Evolutionary conservation across 64 coral and sea anemone genomes (phyloP).

Genomic region (Acropora tenuis): DNA sequence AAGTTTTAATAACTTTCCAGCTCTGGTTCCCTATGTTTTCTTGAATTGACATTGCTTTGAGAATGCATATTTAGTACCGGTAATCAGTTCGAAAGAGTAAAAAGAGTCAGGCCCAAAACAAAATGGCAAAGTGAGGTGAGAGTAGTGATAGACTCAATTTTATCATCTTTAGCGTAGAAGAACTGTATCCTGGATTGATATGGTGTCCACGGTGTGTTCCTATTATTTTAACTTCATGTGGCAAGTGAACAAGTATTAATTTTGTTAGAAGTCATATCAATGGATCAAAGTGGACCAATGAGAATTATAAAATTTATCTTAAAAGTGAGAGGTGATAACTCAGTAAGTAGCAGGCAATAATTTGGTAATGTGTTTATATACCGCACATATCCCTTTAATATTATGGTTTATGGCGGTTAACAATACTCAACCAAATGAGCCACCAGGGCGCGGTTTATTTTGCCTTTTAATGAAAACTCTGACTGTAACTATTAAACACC

Average conservation of each 20-base stretch:
- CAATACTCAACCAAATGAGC: no score
- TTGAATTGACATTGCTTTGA: not conserved
- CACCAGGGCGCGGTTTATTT: not conserved
- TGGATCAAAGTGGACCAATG: no score
- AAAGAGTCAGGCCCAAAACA: not conserved
- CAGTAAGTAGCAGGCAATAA: no score
- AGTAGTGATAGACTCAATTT: not conserved
- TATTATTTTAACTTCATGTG: not conserved
- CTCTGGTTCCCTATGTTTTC: not conserved
- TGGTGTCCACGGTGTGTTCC: not conserved
- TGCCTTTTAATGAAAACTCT: not conserved
- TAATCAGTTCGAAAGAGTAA: not conserved
- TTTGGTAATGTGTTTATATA: no score
- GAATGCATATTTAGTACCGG: not conserved
- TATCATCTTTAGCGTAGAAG: constrained; percentile 3
- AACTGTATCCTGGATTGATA: constrained; percentile 9
- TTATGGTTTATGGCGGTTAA: no score
- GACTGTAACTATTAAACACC: not conserved
- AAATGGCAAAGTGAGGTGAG: constrained; percentile 2
- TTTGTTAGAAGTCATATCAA: no score
- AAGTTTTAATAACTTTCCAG: constrained; percentile 10
- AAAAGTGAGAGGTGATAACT: no score
- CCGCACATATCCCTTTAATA: no score
- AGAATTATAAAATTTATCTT: no score
- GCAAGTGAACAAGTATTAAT: no score